Evolutionary conservation across 1,140 invertebrate species (phyloP).

Genomic region (Leptoteleia sp.): DNA sequence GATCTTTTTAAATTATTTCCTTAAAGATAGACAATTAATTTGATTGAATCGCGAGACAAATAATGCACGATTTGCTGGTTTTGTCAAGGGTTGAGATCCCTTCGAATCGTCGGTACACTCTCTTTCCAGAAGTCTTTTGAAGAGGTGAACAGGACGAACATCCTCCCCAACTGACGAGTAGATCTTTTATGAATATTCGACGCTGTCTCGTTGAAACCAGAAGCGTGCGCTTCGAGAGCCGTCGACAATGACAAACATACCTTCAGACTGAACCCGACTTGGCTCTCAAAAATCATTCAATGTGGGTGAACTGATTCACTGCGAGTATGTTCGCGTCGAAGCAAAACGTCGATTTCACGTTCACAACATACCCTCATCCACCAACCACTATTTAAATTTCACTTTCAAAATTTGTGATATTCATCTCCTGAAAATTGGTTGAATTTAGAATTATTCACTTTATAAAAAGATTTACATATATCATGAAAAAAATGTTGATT

Average conservation of each 20-base stretch:
- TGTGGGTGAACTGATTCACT: conserved; percentile 19
- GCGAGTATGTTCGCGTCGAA: conserved; percentile 12
- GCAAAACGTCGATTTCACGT: conserved; percentile 11
- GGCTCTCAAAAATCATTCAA: conserved; percentile 35
- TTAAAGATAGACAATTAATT: too few relatives aligned
- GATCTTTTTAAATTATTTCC: too few relatives aligned
- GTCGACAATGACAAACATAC: conserved; percentile 48
- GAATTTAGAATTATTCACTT: too few relatives aligned
- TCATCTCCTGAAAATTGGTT: too few relatives aligned
- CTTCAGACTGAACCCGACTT: conserved; percentile 33
- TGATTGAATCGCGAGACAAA: conserved; percentile 4
- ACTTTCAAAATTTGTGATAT: too few relatives aligned
- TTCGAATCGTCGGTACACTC: neutral
- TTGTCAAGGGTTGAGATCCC: neutral
- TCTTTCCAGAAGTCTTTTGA: conserved; percentile 24
- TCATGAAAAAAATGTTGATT: too few relatives aligned
- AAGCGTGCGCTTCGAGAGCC: conserved; percentile 38
- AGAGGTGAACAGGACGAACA: conserved; percentile 41
- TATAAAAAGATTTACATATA: too few relatives aligned
- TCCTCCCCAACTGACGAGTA: conserved; percentile 46
- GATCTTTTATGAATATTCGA: conserved; percentile 55
- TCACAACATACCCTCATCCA: too few relatives aligned
- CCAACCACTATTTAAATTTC: too few relatives aligned
- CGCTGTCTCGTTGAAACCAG: conserved; percentile 36
- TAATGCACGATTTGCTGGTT: conserved; percentile 17